Evolutionary conservation across 1,140 invertebrate species (phyloP).

Genomic region (Gonioctena quinquepunctata): DNA sequence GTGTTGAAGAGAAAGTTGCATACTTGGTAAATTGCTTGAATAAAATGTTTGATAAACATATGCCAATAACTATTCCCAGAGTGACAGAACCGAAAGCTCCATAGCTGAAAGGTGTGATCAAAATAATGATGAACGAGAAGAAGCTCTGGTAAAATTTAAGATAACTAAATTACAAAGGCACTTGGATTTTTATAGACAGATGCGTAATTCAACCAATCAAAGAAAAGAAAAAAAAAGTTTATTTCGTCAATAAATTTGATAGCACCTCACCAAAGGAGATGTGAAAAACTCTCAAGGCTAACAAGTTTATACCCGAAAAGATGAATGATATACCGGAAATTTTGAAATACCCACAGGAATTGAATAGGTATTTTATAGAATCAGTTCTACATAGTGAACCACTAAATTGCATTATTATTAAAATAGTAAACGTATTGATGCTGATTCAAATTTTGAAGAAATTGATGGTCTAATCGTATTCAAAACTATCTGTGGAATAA

Average conservation of each 20-base stretch:
- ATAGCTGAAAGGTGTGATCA: not conserved
- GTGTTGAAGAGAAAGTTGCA: not conserved
- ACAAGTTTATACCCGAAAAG: not conserved
- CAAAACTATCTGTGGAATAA: too few species aligned
- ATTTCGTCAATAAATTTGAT: not conserved
- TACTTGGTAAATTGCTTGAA: not conserved
- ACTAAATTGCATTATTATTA: not conserved
- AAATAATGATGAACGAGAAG: not conserved
- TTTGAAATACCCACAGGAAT: not conserved
- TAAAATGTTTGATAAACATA: not conserved
- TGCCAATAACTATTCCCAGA: not conserved
- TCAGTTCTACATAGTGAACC: not conserved
- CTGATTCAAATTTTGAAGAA: too few species aligned
- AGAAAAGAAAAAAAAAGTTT: not conserved
- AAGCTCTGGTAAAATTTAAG: not conserved
- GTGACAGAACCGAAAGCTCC: not conserved
- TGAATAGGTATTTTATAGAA: not conserved
- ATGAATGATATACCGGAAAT: not conserved
- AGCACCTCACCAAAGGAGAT: not conserved
- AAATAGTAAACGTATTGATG: not conserved
- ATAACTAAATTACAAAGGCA: not conserved
- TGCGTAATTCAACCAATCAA: not conserved
- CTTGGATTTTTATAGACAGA: not conserved
- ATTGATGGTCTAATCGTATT: too few species aligned
- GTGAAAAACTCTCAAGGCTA: not conserved